phyloP scores from a whole-genome alignment of 2,888 invertebrate species.

The Caenorhabditis afra region DNA sequence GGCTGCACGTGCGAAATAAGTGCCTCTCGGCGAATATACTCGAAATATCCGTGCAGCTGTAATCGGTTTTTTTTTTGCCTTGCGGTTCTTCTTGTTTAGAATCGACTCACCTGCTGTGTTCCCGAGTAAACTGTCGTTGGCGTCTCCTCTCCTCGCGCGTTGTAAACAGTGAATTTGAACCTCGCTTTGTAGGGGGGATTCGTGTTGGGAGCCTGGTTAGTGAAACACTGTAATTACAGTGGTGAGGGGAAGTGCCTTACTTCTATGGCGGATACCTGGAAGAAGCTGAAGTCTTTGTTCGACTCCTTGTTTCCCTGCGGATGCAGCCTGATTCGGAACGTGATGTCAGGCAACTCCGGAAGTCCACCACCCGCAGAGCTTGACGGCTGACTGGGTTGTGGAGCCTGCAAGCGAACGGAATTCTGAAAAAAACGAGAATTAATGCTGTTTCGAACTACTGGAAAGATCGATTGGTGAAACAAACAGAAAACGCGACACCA shows the following conservation, averaged over 20 bases:
- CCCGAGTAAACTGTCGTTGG: slow-evolving; percentile 80
- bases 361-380: slow-evolving; percentile 42
- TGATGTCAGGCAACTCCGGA: slow-evolving; percentile 57
- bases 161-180: slow-evolving; percentile 79
- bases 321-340: slow-evolving; percentile 79
- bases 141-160: slow-evolving; percentile 77
- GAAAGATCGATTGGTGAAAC: no score
- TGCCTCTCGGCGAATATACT: slow-evolving; percentile 80
- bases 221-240: slow-evolving; percentile 57
- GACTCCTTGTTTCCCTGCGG: slow-evolving; percentile 81
- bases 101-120: slow-evolving; percentile 78
- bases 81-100: not conserved
- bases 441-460: not conserved
- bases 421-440: slow-evolving; percentile 9
- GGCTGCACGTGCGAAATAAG: slow-evolving; percentile 71
- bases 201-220: slow-evolving; percentile 34
- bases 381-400: slow-evolving; percentile 38
- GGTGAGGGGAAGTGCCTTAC: not conserved
- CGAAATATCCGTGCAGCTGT: slow-evolving; percentile 80
- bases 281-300: slow-evolving; percentile 80
- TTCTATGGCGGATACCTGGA: slow-evolving; percentile 71
- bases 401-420: slow-evolving; percentile 40
- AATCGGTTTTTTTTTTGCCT: slow-evolving; percentile 13
- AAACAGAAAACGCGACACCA: no score
- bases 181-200: slow-evolving; percentile 70